Conservation (phyloP, 2,888 invertebrate genomes). For the Seira musarum region DNA sequence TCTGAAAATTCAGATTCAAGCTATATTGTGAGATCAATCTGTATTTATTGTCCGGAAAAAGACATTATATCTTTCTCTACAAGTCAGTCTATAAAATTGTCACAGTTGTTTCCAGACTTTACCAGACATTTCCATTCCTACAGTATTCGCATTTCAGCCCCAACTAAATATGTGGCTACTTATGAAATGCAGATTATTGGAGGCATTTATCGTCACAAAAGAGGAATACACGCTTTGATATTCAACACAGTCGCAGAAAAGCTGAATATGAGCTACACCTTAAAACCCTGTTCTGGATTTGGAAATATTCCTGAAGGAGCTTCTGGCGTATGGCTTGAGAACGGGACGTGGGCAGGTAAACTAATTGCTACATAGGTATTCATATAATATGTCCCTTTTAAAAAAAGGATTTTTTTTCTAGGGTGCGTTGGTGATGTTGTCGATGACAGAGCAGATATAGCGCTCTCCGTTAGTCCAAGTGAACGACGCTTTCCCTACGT, state of each 20-base stretch:
- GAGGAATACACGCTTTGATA: neutral
- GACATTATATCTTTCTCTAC: neutral
- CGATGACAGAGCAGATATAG: neutral
- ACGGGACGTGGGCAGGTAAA: slow-evolving; percentile 26
- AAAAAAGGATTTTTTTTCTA: neutral
- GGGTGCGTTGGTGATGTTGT: slow-evolving; percentile 22
- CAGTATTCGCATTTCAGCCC: neutral
- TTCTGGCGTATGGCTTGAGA: neutral
- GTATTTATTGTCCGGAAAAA: neutral
- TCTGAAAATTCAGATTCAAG: neutral
- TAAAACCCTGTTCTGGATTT: slow-evolving; percentile 14
- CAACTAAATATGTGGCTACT: slow-evolving; percentile 10
- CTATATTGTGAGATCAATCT: neutral
- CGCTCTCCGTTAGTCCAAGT: neutral
- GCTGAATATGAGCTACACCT: slow-evolving; percentile 7
- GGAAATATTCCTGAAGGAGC: slow-evolving; percentile 23
- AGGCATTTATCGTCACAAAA: neutral
- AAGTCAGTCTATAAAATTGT: neutral
- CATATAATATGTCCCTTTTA: neutral
- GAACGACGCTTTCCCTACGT: neutral
- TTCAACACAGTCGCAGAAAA: neutral
- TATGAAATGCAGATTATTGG: slow-evolving; percentile 1
- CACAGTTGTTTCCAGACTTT: slow-evolving; percentile 19
- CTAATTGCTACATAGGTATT: neutral
- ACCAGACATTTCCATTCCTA: neutral